phyloP scores from a whole-genome alignment of 2,113 vertebrate species.

The Arothron firmamentum region DNA sequence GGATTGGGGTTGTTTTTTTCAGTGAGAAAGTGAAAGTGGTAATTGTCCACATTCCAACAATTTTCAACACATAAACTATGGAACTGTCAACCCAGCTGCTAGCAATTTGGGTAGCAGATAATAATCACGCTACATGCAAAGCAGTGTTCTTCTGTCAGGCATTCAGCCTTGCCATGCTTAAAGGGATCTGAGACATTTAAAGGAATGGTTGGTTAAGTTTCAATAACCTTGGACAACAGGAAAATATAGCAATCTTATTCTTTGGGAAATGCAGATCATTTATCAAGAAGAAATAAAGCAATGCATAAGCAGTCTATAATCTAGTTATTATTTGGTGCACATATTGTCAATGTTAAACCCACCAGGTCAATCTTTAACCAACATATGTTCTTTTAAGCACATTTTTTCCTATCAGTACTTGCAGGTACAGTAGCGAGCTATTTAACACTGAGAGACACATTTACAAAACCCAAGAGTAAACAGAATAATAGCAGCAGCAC shows the following conservation, averaged over 20 bases:
- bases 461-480: conserved; percentile 45
- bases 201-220: conserved; percentile 72
- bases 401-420: conserved; percentile 3
- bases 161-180: conserved; percentile 62
- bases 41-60: conserved; percentile 90
- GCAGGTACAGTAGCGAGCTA: conserved; percentile 24
- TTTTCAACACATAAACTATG: conserved; percentile 86
- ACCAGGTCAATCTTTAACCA: too few species aligned
- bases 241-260: conserved; percentile 51
- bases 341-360: too few species aligned
- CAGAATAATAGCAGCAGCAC: conserved; percentile 50
- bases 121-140: conserved; percentile 87
- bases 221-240: conserved; percentile 75
- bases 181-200: conserved; percentile 66
- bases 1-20: conserved; percentile 66
- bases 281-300: conserved; percentile 40
- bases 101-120: conserved; percentile 88
- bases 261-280: conserved; percentile 49
- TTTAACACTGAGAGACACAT: conserved; percentile 25
- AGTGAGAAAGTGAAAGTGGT: conserved; percentile 85
- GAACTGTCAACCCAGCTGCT: conserved; percentile 85
- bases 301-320: conserved; percentile 19
- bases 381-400: not conserved
- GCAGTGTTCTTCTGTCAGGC: conserved; percentile 78
- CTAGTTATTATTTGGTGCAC: not conserved